Percentiles rank a stretch among this genome's conserved stretches.
These are phyloP conservation scores for Macrotus californicus DNA, from an alignment of 2,113 vertebrate genomes.

Conservation along the genomic window DNA sequence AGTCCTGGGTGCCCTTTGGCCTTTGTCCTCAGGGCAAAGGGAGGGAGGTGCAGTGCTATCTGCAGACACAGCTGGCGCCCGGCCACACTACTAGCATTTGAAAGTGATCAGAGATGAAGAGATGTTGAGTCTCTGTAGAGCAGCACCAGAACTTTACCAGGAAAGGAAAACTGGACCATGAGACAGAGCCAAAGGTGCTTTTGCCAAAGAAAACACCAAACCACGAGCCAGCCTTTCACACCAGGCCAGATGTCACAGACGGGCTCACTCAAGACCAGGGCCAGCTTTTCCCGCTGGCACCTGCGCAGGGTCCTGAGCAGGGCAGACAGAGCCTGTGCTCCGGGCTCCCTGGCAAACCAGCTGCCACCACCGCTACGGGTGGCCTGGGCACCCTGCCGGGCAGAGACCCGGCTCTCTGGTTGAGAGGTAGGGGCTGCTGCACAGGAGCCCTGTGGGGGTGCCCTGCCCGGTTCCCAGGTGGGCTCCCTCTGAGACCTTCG, in stretches of 20 bases:
- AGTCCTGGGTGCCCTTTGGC: not conserved
- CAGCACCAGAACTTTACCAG: not conserved
- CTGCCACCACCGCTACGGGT: not conserved
- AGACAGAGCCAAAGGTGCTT: not conserved
- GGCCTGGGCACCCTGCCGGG: not conserved
- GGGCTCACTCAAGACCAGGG: not conserved
- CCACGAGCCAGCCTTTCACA: not conserved
- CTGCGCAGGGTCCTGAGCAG: not conserved
- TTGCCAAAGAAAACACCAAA: not conserved
- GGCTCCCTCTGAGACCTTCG: not conserved
- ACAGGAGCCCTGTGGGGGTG: not conserved
- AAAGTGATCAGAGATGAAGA: not conserved
- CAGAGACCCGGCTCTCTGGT: not conserved
- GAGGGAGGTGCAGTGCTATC: not conserved
- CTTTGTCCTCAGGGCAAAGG: slow-evolving; percentile 29
- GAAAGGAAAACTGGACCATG: not conserved
- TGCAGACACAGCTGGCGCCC: not conserved
- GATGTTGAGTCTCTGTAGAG: not conserved
- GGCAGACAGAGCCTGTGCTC: not conserved
- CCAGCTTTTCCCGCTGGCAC: not conserved
- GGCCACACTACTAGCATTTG: not conserved
- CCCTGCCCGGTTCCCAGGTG: not conserved
- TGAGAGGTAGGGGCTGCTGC: not conserved
- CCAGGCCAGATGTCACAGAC: not conserved
- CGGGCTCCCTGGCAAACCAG: not conserved